Conservation (phyloP, 2,797 vertebrate genomes). For the Schizothorax lantsangensis region DNA sequence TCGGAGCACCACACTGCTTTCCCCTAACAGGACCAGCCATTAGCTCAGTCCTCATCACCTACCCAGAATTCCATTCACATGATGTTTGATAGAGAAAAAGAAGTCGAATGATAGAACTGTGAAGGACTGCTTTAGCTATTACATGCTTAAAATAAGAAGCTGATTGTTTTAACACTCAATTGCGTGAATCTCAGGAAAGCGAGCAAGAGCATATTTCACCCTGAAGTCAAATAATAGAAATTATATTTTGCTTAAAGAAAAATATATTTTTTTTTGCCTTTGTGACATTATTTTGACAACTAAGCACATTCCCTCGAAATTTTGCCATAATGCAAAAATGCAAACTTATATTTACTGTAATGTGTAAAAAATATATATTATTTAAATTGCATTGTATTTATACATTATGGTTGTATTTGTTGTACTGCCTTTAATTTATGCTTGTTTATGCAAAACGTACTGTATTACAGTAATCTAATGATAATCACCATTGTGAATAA, state of each 20-base stretch:
- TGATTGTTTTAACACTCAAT: constrained; percentile 63
- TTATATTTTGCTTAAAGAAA: constrained; percentile 4
- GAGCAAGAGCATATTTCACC: constrained; percentile 22
- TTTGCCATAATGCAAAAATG: background rate
- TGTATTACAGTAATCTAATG: background rate
- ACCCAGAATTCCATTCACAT: constrained; percentile 67
- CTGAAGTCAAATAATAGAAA: constrained; percentile 8
- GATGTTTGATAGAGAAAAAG: constrained; percentile 62
- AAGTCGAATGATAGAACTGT: constrained; percentile 64
- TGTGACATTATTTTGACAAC: constrained; percentile 6
- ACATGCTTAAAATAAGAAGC: constrained; percentile 43
- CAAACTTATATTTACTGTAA: constrained; percentile 15
- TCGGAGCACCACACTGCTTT: constrained; percentile 69
- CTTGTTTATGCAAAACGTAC: constrained; percentile 8
- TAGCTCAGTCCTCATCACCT: constrained; percentile 64
- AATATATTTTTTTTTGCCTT: background rate
- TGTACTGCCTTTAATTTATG: constrained; percentile 21
- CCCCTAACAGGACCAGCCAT: constrained; percentile 75
- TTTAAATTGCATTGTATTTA: constrained; percentile 31
- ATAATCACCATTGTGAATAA: background rate
- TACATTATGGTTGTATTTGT: constrained; percentile 13
- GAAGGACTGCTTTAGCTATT: constrained; percentile 68
- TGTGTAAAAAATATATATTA: background rate
- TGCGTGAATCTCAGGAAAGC: constrained; percentile 28
- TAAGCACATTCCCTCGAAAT: background rate